Base-by-base conservation (phyloP, 2,113 vertebrate species). In the Tonatia bakeri region DNA sequence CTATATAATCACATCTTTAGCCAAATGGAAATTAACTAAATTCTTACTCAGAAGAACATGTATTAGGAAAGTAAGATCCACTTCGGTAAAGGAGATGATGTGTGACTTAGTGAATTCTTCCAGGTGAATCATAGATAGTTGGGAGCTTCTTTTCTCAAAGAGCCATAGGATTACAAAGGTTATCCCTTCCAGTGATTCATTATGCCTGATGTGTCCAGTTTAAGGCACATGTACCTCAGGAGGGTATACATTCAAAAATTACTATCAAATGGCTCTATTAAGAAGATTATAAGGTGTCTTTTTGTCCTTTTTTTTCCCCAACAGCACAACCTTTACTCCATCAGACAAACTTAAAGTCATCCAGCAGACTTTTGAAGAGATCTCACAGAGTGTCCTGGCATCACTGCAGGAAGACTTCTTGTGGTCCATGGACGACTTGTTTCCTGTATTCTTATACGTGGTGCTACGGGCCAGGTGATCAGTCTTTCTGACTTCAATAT, bases 351-450 rank as follows among this genome's bases (percentile, higher is more conserved):
- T 99, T 92, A 99, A 99, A 96, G 99, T 99, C 94, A 99, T 99
- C 98, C 99, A 99, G 97, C 98, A 99, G 97, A 99, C 99, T 85
- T 99, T 99, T 67, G 99, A 99, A 97, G 99, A 99, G 97, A 99
- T 99, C 97, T 99, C 99, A 1, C 99, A 99, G 98, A 99, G 98
- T 47, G 99, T 99, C 1, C 98, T 99, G 87, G 98, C 98, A 0
- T 98, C 99, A 56, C 98, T 99, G 90, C 99, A 99, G 93, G 99
- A 99, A 97, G 99, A 99, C 97, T 99, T 99, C 98, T 97, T 99
- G 94, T 99, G 99, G 99, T 99, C 99, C 79, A 99, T 99, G 99
- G 99, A 99, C 92, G 99, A 99, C 95, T 98, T 99, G 61, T 99
- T 99, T 98, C 99, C 99, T 2, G 99, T 99, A 93, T 99, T 99